Conservation (phyloP, 2,113 vertebrate genomes). For the Oostethus manadensis region DNA sequence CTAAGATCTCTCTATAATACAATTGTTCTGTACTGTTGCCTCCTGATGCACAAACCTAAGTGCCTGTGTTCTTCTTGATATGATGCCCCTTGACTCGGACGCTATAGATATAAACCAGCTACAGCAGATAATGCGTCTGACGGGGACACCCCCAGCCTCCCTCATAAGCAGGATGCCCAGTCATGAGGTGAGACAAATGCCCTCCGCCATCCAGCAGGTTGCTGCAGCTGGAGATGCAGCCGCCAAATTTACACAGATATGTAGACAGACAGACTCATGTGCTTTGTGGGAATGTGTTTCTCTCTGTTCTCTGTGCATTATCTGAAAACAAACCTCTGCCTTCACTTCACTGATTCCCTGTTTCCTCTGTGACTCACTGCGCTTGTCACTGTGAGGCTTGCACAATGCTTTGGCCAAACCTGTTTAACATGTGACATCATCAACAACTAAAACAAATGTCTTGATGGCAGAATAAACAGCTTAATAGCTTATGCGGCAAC, state of each 20-base stretch:
- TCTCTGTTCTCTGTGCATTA: not conserved
- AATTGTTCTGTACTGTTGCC: not conserved
- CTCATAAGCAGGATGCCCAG: conserved; percentile 99
- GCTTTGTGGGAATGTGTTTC: conserved; percentile 3
- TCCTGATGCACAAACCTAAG: conserved; percentile 2
- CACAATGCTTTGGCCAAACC: conserved; percentile 27
- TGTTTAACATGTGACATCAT: not conserved
- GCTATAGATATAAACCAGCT: conserved; percentile 99
- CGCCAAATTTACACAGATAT: not conserved
- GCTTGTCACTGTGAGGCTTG: conserved; percentile 27
- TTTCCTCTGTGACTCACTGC: conserved; percentile 49
- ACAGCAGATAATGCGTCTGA: conserved; percentile 99
- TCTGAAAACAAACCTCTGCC: conserved; percentile 25
- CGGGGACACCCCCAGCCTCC: conserved; percentile 93
- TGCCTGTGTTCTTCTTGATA: conserved; percentile 34
- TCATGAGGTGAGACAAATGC: conserved; percentile 88
- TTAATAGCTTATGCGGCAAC: too few species aligned
- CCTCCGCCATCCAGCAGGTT: conserved; percentile 19
- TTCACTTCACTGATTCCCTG: conserved; percentile 25
- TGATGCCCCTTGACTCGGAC: conserved; percentile 90
- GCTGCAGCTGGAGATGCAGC: not conserved
- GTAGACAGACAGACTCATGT: not conserved
- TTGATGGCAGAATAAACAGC: not conserved
- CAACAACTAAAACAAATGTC: not conserved
- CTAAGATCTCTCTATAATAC: not conserved